Evolutionary conservation across 2,797 vertebrate genomes (phyloP), one percentile per base, ranked within the genome.

Genomic region (Rhinichthys osculus): DNA sequence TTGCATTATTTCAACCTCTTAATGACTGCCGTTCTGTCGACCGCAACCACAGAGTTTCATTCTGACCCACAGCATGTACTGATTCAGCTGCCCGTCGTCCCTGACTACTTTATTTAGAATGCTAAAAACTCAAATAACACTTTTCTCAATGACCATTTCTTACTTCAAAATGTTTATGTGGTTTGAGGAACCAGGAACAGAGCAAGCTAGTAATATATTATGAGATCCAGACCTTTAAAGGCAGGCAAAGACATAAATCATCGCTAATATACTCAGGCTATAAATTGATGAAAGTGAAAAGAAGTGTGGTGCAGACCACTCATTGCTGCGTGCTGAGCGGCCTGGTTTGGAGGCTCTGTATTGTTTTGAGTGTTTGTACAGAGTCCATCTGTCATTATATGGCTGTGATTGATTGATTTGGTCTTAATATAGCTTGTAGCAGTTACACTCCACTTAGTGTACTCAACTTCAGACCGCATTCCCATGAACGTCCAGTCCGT

Each of bases 1-100:
- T 88, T 73, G 42, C 87, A 90, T 92, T 92, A 91, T 92, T 92
- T 90, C 44, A 67, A 16, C 78, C 87, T 87, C 88, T 67, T 91
- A 90, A 91, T 82, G 85, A 89, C 85, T 88, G 86, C 52, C 82
- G 84, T 87, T 87, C 86, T 87, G 86, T 84, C 72, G 42, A 90
- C 87, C 52, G 42, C 88, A 90, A 85, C 86, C 88, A 62, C 87
- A 87, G 62, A 87, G 86, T 90, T 87, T 81, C 67, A 78, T 69
- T 70, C 81, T 88, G 88, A 90, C 88, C 86, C 83, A 70, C 82
- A 83, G 85, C 88, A 85, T 84, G 69, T 81, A 87, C 84, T 85
- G 85, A 84, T 83, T 59, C 85, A 40, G 83, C 85, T 84, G 87
- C 86, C 67, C 40, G 62, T 59, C 64, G 84, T 87, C 85, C 79